These are phyloP conservation scores for Phrynocephalus vlangalii DNA, from an alignment of 2,797 vertebrate species.

Conservation along the genomic window DNA sequence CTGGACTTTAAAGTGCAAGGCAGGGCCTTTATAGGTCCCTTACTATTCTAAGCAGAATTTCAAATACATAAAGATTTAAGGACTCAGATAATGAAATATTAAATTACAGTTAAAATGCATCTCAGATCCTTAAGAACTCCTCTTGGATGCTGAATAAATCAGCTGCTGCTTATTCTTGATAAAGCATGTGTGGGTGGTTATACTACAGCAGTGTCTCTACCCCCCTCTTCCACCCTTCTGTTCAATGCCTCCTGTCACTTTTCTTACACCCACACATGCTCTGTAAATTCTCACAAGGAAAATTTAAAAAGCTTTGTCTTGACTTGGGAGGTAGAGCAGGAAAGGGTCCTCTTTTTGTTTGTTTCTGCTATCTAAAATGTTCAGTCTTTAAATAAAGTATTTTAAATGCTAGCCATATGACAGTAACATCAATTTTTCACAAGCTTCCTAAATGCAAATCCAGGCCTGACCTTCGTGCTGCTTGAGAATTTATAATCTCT, in stretches of 20 bases:
- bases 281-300: constrained; percentile 20
- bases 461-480: neutral
- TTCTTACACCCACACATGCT: constrained; percentile 34
- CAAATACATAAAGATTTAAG: neutral
- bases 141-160: constrained; percentile 30
- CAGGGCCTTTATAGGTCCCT: neutral
- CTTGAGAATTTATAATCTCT: neutral
- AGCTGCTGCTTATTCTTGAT: constrained; percentile 6
- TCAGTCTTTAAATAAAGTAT: neutral
- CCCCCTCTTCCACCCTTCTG: constrained; percentile 12
- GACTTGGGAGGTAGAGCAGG: neutral
- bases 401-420: neutral
- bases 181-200: constrained; percentile 21
- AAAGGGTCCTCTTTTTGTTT: neutral
- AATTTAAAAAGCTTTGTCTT: constrained; percentile 14
- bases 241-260: constrained; percentile 37
- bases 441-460: constrained; percentile 4
- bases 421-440: neutral
- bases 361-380: neutral
- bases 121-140: neutral
- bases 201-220: constrained; percentile 23
- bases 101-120: neutral
- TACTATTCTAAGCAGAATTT: neutral
- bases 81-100: neutral
- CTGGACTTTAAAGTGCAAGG: neutral